Evolutionary conservation across 2,797 vertebrate species (phyloP), one percentile per base, ranked within the genome.

Genomic region (Salmo trutta): DNA sequence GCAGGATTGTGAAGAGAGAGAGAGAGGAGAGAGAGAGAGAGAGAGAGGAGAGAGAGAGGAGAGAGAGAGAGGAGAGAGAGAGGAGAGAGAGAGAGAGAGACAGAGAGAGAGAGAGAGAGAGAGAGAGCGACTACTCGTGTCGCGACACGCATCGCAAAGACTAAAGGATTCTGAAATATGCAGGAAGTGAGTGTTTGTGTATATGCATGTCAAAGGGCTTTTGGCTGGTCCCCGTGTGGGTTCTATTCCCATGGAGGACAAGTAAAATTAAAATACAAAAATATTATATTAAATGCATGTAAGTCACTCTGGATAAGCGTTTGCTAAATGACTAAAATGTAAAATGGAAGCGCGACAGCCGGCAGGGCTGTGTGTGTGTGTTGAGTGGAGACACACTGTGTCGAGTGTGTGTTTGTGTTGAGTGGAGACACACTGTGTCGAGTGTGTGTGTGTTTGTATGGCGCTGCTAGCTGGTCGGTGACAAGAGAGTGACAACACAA

Each of bases 11-110:
- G 29, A 16, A 29, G 64, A 27, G 27, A 16, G 29, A 41, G 54
- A 72, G 64, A 53, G 74, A 19, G 66, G 53, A 77, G 66, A 76
- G 66, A 47, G 4, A 56, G 66, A 74, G 71, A 70, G 76, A 78
- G 71, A 24, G 79, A 75, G 56, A n/a, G 31, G 66, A 59, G 53
- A 77, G 66, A 76, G 66, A 47, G 4, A 56, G 66, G 71, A 70
- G 76, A 78, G 71, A 24, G 79, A 75, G 56, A n/a, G 31, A 67
- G 21, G 66, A 59, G 53, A 77, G 66, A 76, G 66, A 47, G 4
- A 56, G 66, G 71, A 70, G 76, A 78, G 71, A 24, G 79, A 29
- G 64, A 27, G 27, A 16, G 29, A 41, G 54, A 72, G 64, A 53
- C 64, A 19, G 66, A 59, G 53, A 77, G 66, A 76, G 66, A 47